Base-by-base conservation (phyloP, 2,113 vertebrate genomes). In the Herpailurus yagouaroundi region DNA sequence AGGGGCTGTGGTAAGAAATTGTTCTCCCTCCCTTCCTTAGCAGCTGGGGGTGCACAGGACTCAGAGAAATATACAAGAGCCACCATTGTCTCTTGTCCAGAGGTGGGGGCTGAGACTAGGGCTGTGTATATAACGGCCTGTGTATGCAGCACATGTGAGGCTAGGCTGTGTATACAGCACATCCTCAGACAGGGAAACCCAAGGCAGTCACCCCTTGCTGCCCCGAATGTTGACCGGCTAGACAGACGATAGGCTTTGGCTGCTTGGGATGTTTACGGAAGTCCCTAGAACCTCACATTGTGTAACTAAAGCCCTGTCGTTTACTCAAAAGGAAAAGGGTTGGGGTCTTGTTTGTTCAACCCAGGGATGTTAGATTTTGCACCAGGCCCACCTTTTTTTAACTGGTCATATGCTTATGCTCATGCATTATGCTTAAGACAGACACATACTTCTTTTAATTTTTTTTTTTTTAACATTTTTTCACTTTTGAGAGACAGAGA, bases 11-110 rank as follows among this genome's bases (percentile, higher is more conserved):
- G 19, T 21, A 7, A 79, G 74, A 33, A 27, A 36, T 12, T n/a
- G 21, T 6, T 52, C 33, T 27, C 69, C 29, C 25, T 73, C 29
- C 18, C 25, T 41, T 66, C 38, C 57, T 50, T 8, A 48, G 50
- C 1, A 89, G 69, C 52, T 31, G 33, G 50, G 45, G 19, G 31
- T 23, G 25, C 5, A 0, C 11, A 5, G 41, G 41, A 48, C 38
- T 3, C 11, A 41, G 36, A 25, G 23, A 79, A 55, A 8, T 0
- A 8, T 0, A 0, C 13, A 41, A 36, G 5, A 64, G n/a, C 11
- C 15, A 38, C 5, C 66, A 80, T 19, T 29, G 63, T 10, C 10
- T 85, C 38, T 69, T 38, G 36, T 90, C 11, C 5, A 11, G 25
- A 31, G 7, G 10, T 18, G n/a, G 12, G 19, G 8, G 45, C 36